Evolutionary conservation across 1,140 invertebrate species (phyloP), one percentile per base, ranked within the genome.

Genomic region (Caerostris darwini): DNA sequence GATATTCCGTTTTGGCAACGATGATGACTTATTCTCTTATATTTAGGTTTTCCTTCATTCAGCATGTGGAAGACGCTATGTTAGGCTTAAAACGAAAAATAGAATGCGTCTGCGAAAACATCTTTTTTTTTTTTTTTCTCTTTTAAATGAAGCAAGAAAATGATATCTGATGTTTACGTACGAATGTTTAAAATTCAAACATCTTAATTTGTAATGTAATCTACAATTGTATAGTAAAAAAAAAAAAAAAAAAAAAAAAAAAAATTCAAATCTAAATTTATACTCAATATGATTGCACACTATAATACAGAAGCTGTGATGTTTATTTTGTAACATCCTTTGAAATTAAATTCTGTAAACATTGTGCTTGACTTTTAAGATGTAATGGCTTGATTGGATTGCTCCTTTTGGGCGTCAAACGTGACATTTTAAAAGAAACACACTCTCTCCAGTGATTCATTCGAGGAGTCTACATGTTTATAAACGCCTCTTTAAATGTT

Each of bases 11-110:
- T 92, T 77, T 56, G 71, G 34, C 58, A 92, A 92, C 90, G 81
- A 92, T 92, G 81, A 92, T 69, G 90, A 85, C 90, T 82, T 92
- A 85, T 85, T 92, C 56, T 57, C 56, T n/a, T 69, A 53, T 85
- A 50, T 81, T 83, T 67, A 83, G 17, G 77, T 67, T 85, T 85
- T 67, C 82, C 67, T 90, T 81, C 69, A 58, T 90, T 7, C n/a
- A 12, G 64, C 53, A 82, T 82, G 61, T 56, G 69, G 54, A 53
- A 19, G 34, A 50, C 56, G 71, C 57, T 71, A 81, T 91, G 90
- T 91, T 91, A 91, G 71, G 90, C 90, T 91, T 91, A 82, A 53
- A 50, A 57, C 83, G 57, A 88, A 88, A 88, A 83, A 83, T 83
- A 19, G 56, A 83, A 83, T 19, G 54, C 34, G 82, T 56, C n/a